Evolutionary conservation across 2,888 invertebrate genomes (phyloP).

Genomic region (Mycalesis mineus): DNA sequence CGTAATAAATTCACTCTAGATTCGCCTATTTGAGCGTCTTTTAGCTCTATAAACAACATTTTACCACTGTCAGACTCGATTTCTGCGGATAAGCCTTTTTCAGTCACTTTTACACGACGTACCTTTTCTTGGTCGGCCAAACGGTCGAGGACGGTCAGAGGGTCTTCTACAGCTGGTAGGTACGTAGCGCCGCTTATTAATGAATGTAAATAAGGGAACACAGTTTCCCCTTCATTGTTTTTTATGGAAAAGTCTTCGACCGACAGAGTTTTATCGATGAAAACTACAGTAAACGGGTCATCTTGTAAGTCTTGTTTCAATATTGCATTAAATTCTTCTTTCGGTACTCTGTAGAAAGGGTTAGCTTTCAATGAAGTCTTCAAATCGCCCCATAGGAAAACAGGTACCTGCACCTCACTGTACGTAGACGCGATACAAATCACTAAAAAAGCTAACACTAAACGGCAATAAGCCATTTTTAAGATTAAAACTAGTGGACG

Average conservation of each 20-base stretch:
- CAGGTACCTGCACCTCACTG: conserved; percentile 73
- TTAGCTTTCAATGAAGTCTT: conserved; percentile 43
- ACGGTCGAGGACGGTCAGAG: conserved; percentile 75
- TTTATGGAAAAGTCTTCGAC: conserved; percentile 78
- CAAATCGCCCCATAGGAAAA: conserved; percentile 77
- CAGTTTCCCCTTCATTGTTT: conserved; percentile 55
- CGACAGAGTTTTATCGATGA: conserved; percentile 75
- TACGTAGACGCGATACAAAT: conserved; percentile 56
- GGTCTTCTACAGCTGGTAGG: conserved; percentile 80
- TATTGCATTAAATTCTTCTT: conserved; percentile 52
- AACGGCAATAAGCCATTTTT: conserved; percentile 69
- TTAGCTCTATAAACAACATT: conserved; percentile 75
- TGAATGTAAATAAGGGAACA: conserved; percentile 58
- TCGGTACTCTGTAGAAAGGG: conserved; percentile 50
- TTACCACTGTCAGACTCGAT: conserved; percentile 63
- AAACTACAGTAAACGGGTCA: conserved; percentile 68
- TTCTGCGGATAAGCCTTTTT: conserved; percentile 55
- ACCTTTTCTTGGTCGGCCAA: conserved; percentile 58
- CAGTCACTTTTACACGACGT: conserved; percentile 57
- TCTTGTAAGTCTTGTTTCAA: conserved; percentile 54
- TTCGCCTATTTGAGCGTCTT: conserved; percentile 78
- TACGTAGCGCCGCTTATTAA: conserved; percentile 65
- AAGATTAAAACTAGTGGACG: conserved; percentile 55
- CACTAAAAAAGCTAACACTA: conserved; percentile 61
- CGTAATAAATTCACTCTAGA: conserved; percentile 74